Base-by-base conservation (phyloP, 2,113 vertebrate species). In the Grammomys surdaster region DNA sequence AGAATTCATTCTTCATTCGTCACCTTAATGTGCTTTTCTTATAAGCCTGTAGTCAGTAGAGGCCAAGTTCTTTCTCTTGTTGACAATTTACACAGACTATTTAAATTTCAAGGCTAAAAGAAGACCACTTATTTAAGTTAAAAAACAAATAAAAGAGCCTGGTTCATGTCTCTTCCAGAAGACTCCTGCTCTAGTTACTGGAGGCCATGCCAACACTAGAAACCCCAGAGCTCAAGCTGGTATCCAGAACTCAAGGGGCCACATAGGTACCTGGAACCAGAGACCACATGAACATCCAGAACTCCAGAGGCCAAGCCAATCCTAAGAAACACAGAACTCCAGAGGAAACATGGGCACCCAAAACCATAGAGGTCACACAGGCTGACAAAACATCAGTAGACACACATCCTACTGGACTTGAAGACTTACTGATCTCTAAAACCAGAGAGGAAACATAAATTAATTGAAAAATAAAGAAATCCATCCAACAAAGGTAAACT, bases 71-170 rank as follows among this genome's bases (percentile, higher is more conserved):
- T 92, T 96, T 92, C 43, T 88, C 40, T 92, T 91, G 36, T 19
- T 77, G 51, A 63, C 43, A 95, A 51, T 86, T 95, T 94, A 78
- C 26, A n/a, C 88, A 75, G 87, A 80, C 11, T 75, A 75, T 88
- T 95, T 94, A 92, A 87, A 90, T 14, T 70, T 8, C 46, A 17
- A 7, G 81, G 19, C 60, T 95, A 88, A 96, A 58, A 92, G 36
- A 26, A 88, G 33, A 89, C 46, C 54, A 88, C 73, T 36, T 80
- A 24, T 76, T 90, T 82, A 90, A 4, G 31, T 80, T 90, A n/a
- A 80, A 80, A 88, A 78, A 14, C 14, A 85, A 94, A 76, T 33
- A 81, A 56, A 78, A 69, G 4, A 70, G 5, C 67, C 67, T 36
- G 13, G 67, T 13, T 36, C 67, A 16, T 13, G 36, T 13, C 13